phyloP scores from a whole-genome alignment of 2,888 invertebrate species.

The Carcina quercana region DNA sequence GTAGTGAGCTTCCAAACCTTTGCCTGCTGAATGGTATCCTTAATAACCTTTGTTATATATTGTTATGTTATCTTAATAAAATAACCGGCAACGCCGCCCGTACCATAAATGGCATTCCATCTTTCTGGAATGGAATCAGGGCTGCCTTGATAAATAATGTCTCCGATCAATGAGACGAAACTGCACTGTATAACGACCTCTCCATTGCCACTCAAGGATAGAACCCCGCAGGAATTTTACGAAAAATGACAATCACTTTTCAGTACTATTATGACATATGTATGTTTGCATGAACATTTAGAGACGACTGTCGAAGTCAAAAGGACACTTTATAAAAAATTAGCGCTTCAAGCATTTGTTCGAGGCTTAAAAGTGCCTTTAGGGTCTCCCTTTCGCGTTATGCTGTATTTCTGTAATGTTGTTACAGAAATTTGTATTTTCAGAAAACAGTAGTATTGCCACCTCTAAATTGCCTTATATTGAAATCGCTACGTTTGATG shows the following conservation, averaged over 20 bases:
- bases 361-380: constrained; percentile 8
- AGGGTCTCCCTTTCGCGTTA: too few relatives aligned
- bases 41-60: too few relatives aligned
- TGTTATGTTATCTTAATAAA: constrained; percentile 1
- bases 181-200: constrained; percentile 1
- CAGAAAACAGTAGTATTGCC: too few relatives aligned
- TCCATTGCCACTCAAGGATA: constrained; percentile 3
- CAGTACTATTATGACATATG: constrained; percentile 7
- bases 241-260: neutral
- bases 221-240: constrained; percentile 11
- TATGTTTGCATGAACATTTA: constrained; percentile 4
- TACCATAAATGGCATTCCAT: constrained; percentile 2
- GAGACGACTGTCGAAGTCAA: constrained; percentile 6
- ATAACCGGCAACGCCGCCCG: constrained; percentile 1
- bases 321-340: constrained; percentile 5
- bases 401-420: too few relatives aligned
- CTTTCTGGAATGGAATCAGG: constrained; percentile 1
- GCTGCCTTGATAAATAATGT: constrained; percentile 11
- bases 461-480: too few relatives aligned
- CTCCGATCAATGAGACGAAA: constrained; percentile 11
- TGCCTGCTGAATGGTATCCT: neutral
- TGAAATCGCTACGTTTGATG: too few relatives aligned
- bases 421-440: too few relatives aligned
- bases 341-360: constrained; percentile 4
- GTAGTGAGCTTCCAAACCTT: neutral